Base-by-base conservation (phyloP, 2,888 invertebrate species). In the Nomada lathburiana region DNA sequence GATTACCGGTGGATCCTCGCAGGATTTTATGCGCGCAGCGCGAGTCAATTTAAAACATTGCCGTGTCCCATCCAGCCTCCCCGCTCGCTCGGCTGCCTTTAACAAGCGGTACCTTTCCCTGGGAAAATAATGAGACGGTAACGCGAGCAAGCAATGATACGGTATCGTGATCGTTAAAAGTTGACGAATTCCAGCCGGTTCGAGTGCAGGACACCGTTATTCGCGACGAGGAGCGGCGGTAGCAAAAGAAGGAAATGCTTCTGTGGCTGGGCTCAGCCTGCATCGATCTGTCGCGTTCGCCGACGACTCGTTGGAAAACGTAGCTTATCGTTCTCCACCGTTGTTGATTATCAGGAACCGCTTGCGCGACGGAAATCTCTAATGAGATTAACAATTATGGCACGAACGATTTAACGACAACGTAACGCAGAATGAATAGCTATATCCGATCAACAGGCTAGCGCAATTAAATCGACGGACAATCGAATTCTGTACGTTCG, bases 111-210 rank as follows among this genome's bases (percentile, higher is more conserved):
- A 73, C 77, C 53, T 42, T 71, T 67, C 57, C 52, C 23, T 42
- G 59, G 82, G 50, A 67, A 76, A 71, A 82, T 83, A 83, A 83
- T 82, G 82, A 83, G 73, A 82, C 73, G 53, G 73, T 77, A 77
- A 69, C 73, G 50, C 65, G 62, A 82, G 77, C 70, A 70, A 81
- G 80, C 71, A 75, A 72, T 72, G 59, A 72, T 76, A 81, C 60
- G 71, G 68, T 69, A 69, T 52, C 71, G 73, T 75, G 76, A 81
- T 83, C 81, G 83, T 83, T 83, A 83, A 83, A 83, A 82, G 82
- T 77, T 82, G 77, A 77, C 82, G 77, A 77, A 77, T 82, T 73
- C 59, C 55, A 55, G 62, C 29, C 78, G 75, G 53, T 67, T 80
- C 67, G 68, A 80, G 76, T 57, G 53, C 76, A 55, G 68, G n/a